Evolutionary conservation across 2,797 vertebrate species (phyloP).

Genomic region (Manis javanica): DNA sequence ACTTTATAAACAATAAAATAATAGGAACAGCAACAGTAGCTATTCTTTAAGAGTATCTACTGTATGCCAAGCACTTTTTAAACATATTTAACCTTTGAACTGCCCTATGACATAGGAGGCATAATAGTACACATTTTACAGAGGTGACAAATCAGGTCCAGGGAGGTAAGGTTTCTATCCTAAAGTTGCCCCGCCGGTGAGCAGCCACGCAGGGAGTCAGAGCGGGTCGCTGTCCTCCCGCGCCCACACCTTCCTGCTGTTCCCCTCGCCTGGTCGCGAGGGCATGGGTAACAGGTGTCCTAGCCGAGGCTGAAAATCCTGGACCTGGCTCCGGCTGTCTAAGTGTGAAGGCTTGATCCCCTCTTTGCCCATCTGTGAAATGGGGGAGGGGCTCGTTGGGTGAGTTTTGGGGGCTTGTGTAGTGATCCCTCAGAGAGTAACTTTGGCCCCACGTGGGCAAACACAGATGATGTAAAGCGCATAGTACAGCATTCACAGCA

Average conservation of each 20-base stretch:
- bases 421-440: not conserved
- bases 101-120: not conserved
- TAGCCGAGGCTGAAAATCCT: not conserved
- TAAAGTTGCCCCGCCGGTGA: not conserved
- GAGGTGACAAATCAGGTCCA: not conserved
- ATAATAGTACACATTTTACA: not conserved
- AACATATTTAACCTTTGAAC: not conserved
- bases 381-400: too few relatives aligned
- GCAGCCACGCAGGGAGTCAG: not conserved
- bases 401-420: not conserved
- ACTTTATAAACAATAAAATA: not conserved
- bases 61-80: not conserved
- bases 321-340: not conserved
- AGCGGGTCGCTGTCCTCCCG: not conserved
- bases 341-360: not conserved
- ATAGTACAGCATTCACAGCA: fast-evolving
- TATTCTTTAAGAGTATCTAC: not conserved
- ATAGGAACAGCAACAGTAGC: not conserved
- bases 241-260: not conserved
- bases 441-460: not conserved
- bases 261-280: not conserved
- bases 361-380: not conserved
- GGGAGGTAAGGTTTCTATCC: not conserved
- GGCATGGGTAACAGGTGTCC: not conserved
- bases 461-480: too few relatives aligned